Percentiles rank a stretch among this genome's conserved stretches.
phyloP scores from a whole-genome alignment of 2,113 vertebrate species.

The Istiophorus platypterus region DNA sequence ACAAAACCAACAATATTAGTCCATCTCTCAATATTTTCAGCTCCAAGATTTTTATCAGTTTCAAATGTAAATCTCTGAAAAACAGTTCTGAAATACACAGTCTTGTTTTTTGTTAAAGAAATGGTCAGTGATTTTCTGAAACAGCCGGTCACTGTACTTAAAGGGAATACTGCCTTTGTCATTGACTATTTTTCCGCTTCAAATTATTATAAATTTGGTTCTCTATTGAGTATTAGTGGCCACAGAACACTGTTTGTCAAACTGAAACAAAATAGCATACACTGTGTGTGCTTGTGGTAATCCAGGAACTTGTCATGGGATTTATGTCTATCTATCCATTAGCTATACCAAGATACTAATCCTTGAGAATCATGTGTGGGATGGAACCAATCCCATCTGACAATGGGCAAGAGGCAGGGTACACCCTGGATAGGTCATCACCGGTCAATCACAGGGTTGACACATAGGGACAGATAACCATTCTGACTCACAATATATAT shows the following conservation, averaged over 20 bases:
- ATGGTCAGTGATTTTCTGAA: background rate
- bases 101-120: background rate
- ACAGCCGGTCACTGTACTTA: too few relatives aligned
- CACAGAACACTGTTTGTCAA: background rate
- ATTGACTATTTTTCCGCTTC: background rate
- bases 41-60: background rate
- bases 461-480: background rate
- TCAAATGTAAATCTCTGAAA: background rate
- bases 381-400: background rate
- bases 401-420: background rate
- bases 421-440: background rate
- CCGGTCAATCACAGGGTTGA: background rate
- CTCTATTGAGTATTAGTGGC: too few relatives aligned
- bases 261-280: too few relatives aligned
- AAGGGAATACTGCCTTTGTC: too few relatives aligned
- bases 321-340: background rate
- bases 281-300: too few relatives aligned
- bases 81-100: background rate
- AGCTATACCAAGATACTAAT: background rate
- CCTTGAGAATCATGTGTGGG: background rate
- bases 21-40: background rate
- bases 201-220: too few relatives aligned
- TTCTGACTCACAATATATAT: background rate
- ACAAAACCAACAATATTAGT: background rate
- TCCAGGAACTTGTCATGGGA: background rate